phyloP scores from a whole-genome alignment of 2,888 invertebrate genomes.

The Meta bourneti region DNA sequence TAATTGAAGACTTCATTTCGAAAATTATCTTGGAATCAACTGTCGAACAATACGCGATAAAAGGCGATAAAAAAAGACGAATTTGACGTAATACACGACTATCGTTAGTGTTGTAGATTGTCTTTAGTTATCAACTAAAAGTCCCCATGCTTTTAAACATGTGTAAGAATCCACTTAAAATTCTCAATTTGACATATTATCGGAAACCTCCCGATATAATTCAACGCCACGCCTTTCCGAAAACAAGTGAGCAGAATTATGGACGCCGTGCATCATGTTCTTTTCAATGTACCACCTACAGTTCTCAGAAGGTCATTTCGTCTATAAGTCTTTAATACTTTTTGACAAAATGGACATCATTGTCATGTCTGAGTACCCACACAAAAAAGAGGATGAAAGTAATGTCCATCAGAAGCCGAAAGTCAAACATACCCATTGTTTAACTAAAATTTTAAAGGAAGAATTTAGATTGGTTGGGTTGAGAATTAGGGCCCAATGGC shows the following conservation, averaged over 20 bases:
- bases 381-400: background rate
- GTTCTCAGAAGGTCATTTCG: background rate
- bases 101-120: background rate
- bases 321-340: background rate
- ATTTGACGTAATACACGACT: background rate
- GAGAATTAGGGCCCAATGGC: no score
- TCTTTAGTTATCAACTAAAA: background rate
- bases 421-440: background rate
- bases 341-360: background rate
- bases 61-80: background rate
- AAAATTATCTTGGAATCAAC: no score
- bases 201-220: background rate
- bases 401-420: background rate
- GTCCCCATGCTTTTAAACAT: background rate
- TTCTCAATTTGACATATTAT: conserved; percentile 1
- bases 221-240: conserved; percentile 8
- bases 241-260: conserved; percentile 19
- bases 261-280: conserved; percentile 1
- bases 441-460: background rate
- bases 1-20: no score
- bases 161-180: background rate
- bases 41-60: background rate
- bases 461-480: no score
- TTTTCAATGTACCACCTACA: conserved; percentile 18
- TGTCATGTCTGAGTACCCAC: background rate